Evolutionary conservation across 53 echinoderm and acorn worm species (phyloP).

Genomic region (Temnopleurus reevesii): DNA sequence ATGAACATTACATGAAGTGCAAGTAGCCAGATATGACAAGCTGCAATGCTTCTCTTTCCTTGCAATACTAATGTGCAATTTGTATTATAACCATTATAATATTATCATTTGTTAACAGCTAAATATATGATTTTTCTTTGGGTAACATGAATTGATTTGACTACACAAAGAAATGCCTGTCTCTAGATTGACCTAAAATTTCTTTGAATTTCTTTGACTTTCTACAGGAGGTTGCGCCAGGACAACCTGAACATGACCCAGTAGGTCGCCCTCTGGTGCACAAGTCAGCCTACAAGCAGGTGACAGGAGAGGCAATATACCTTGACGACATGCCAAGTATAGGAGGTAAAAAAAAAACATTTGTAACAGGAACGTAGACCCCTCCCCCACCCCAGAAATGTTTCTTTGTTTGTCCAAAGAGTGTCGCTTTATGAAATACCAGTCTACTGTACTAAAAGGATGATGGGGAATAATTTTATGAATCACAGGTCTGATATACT

Average conservation of each 20-base stretch:
- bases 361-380: too few species aligned
- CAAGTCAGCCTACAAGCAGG: conserved; percentile 68
- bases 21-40: too few species aligned
- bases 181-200: not conserved
- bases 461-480: too few species aligned
- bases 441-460: too few species aligned
- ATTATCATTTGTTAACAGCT: not conserved
- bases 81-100: too few species aligned
- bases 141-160: not conserved
- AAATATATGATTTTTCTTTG: not conserved
- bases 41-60: too few species aligned
- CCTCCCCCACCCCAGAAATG: too few species aligned
- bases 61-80: too few species aligned
- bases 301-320: conserved; percentile 80
- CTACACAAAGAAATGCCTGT: not conserved
- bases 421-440: too few species aligned
- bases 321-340: conserved; percentile 67
- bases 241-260: conserved; percentile 64
- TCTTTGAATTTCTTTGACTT: not conserved
- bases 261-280: conserved; percentile 74
- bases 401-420: too few species aligned
- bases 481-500: too few species aligned
- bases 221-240: conserved; percentile 60
- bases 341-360: conserved; percentile 22
- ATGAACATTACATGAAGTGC: too few species aligned